Percentiles rank a stretch among this genome's conserved stretches.
Evolutionary conservation across 2,888 invertebrate species (phyloP).

Genomic region (Apotomis betuletana): DNA sequence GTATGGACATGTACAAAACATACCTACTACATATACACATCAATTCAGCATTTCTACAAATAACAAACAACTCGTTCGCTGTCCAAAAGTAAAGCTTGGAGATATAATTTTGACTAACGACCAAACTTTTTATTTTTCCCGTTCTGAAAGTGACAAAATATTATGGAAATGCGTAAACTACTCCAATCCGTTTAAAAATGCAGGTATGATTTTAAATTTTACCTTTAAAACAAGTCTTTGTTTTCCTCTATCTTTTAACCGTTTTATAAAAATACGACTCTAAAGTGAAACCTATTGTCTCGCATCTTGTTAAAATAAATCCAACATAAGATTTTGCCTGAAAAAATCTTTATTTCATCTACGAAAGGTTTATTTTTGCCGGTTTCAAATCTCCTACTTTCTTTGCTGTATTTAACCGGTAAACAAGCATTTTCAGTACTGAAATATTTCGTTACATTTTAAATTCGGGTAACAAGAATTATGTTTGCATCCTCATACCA

Average conservation of each 20-base stretch:
- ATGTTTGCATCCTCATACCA: neutral
- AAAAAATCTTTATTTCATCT: neutral
- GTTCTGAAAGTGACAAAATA: too few relatives aligned
- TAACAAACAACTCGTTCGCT: too few relatives aligned
- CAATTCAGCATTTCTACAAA: too few relatives aligned
- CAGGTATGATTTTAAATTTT: too few relatives aligned
- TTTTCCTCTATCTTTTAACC: neutral
- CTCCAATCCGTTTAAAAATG: too few relatives aligned
- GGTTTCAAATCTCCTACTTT: neutral
- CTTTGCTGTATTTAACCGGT: neutral
- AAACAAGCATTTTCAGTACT: neutral
- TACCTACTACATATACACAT: too few relatives aligned
- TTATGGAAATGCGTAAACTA: too few relatives aligned
- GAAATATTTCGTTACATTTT: neutral
- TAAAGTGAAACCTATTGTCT: neutral
- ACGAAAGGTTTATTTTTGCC: neutral
- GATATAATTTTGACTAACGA: too few relatives aligned
- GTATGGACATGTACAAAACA: too few relatives aligned
- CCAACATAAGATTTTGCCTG: neutral
- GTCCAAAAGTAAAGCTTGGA: too few relatives aligned
- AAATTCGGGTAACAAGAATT: neutral
- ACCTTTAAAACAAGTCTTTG: too few relatives aligned
- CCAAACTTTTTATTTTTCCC: too few relatives aligned
- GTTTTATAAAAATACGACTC: neutral
- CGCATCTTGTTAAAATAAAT: neutral